phyloP scores from a whole-genome alignment of 2,797 vertebrate genomes.

The Lepus oiostolus region DNA sequence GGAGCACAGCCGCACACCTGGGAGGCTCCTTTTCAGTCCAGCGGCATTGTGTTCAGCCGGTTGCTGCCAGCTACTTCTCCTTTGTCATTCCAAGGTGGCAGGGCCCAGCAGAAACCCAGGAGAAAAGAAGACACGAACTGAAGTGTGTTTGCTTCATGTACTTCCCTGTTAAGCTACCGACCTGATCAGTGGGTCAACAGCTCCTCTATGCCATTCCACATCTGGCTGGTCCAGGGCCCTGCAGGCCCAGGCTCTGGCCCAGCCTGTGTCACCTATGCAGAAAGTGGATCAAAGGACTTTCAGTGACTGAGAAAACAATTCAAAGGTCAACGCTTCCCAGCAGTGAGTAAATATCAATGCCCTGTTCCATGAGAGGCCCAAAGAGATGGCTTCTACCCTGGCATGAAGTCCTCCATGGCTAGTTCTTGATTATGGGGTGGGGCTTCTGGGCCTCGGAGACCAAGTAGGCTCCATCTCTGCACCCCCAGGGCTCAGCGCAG shows the following conservation, averaged over 20 bases:
- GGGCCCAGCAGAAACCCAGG: not conserved
- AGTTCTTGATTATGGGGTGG: not conserved
- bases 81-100: not conserved
- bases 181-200: not conserved
- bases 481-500: not conserved
- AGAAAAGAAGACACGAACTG: not conserved
- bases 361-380: not conserved
- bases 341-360: slow-evolving; percentile 7
- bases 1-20: not conserved
- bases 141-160: not conserved
- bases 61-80: not conserved
- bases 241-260: not conserved
- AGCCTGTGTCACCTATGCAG: not conserved
- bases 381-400: not conserved
- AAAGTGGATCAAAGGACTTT: slow-evolving; percentile 32
- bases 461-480: not conserved
- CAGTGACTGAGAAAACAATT: slow-evolving; percentile 56
- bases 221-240: not conserved
- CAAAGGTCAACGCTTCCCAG: slow-evolving; percentile 42
- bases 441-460: not conserved
- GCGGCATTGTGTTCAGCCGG: not conserved
- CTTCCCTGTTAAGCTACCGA: not conserved
- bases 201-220: not conserved
- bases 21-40: not conserved
- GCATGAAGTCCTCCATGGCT: not conserved